Evolutionary conservation across 2,888 invertebrate species (phyloP).

Genomic region (Xanthorhoe spadicearia): DNA sequence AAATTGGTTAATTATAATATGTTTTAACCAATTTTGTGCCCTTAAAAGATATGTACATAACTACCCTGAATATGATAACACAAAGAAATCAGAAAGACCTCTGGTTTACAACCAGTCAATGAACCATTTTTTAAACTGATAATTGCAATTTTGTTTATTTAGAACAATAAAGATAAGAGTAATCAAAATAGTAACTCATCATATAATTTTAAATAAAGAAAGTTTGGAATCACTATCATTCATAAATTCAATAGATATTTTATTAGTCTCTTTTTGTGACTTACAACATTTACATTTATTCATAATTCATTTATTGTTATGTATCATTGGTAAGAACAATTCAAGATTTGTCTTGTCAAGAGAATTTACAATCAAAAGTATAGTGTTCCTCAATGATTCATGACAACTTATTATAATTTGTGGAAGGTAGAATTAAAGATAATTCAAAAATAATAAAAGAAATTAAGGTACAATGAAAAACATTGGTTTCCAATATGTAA

Average conservation of each 20-base stretch:
- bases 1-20: too few relatives aligned
- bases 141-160: not conserved
- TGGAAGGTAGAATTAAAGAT: constrained; percentile 1
- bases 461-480: constrained; percentile 8
- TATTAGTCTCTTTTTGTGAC: not conserved
- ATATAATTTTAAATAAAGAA: too few relatives aligned
- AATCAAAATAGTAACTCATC: too few relatives aligned
- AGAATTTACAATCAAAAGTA: not conserved
- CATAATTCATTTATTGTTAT: too few relatives aligned
- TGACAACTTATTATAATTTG: not conserved
- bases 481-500: not conserved
- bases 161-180: not conserved
- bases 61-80: not conserved
- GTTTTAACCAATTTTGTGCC: too few relatives aligned
- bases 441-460: not conserved
- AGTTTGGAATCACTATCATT: not conserved
- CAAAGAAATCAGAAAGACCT: not conserved
- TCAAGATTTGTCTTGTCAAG: not conserved
- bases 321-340: too few relatives aligned
- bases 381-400: not conserved
- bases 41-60: too few relatives aligned
- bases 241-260: not conserved
- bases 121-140: not conserved
- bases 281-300: not conserved
- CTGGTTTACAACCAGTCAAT: not conserved